These are phyloP conservation scores for Poecilia latipinna DNA, from an alignment of 2,113 vertebrate species.

Conservation along the genomic window DNA sequence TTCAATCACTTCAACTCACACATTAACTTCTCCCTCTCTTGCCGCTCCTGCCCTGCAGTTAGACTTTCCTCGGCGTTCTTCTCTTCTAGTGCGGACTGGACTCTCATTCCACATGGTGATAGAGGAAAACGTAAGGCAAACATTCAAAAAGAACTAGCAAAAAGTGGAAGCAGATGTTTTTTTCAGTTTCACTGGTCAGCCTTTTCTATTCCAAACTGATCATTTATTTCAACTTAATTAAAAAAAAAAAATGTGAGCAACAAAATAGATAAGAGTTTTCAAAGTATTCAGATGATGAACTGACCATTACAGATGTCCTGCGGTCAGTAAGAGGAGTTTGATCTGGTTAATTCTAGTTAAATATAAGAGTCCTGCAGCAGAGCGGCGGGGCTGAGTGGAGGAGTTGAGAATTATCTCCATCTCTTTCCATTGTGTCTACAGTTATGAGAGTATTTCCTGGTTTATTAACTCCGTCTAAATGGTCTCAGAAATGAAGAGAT, in stretches of 20 bases:
- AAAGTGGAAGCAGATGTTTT: no score
- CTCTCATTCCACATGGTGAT: not conserved
- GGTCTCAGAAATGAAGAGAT: no score
- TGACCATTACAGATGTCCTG: not conserved
- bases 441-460: no score
- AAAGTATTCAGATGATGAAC: not conserved
- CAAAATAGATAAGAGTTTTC: not conserved
- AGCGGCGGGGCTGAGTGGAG: no score
- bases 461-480: no score
- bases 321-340: not conserved
- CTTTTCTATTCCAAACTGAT: not conserved
- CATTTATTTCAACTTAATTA: not conserved
- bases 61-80: no score
- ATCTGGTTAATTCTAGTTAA: not conserved
- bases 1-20: not conserved
- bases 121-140: not conserved
- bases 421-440: not conserved
- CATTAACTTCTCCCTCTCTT: not conserved
- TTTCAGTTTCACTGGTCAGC: not conserved
- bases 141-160: not conserved
- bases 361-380: not conserved
- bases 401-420: not conserved
- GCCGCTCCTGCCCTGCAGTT: not conserved
- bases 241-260: not conserved
- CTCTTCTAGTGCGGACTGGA: not conserved